These are phyloP conservation scores for Microcebus lehilahytsara DNA, from an alignment of 2,113 vertebrate species.

Conservation along the genomic window DNA sequence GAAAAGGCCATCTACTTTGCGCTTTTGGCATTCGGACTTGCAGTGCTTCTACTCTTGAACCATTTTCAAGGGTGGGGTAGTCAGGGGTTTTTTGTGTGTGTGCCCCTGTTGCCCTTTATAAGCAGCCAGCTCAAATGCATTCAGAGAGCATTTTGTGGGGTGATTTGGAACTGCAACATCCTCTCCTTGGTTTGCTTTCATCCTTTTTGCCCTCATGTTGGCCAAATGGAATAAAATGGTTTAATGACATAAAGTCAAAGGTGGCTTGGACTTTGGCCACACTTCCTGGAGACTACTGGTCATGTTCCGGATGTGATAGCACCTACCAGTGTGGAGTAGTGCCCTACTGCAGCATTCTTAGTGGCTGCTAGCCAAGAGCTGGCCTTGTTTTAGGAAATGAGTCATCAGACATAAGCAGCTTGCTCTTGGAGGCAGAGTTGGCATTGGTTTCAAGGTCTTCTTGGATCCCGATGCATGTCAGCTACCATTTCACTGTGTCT, in stretches of 20 bases:
- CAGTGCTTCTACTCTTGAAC: background rate
- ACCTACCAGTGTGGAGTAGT: background rate
- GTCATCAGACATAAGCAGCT: constrained; percentile 61
- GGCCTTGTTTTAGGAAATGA: constrained; percentile 52
- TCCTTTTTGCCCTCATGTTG: constrained; percentile 23
- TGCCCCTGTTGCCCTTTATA: background rate
- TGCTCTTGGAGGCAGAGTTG: constrained; percentile 51
- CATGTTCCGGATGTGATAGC: background rate
- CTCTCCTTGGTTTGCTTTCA: constrained; percentile 2
- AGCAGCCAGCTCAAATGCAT: background rate
- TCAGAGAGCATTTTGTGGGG: background rate
- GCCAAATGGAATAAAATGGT: constrained; percentile 27
- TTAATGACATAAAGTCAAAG: constrained; percentile 39
- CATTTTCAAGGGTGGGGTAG: background rate
- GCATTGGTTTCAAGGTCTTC: constrained; percentile 52
- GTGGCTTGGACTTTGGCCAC: background rate
- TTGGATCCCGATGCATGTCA: background rate
- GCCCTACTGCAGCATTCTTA: background rate
- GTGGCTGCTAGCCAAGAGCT: constrained; percentile 54
- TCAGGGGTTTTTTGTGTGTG: background rate
- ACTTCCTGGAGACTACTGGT: constrained; percentile 18
- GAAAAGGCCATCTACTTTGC: constrained; percentile 22
- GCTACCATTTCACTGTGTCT: background rate
- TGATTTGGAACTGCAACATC: background rate
- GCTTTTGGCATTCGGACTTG: constrained; percentile 27